A percentile compares a stretch with the other conserved stretches of the same genome.
phyloP scores from a whole-genome alignment of 2,113 vertebrate species.

The Gorsachius goisagi region DNA sequence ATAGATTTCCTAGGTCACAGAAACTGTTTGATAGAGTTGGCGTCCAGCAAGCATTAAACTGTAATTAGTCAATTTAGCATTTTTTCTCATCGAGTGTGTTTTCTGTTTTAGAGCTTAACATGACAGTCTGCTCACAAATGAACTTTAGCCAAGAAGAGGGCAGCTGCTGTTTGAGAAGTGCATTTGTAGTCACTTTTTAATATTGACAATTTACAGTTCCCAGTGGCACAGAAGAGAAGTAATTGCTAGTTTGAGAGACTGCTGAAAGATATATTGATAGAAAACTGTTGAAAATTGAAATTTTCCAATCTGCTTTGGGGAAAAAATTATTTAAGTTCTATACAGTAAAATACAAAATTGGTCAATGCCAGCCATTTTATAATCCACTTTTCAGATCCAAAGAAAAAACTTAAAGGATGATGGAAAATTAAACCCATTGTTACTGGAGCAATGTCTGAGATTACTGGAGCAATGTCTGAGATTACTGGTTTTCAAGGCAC shows the following conservation, averaged over 20 bases:
- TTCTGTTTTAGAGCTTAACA: neutral
- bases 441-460: neutral
- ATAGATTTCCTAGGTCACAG: neutral
- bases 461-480: neutral
- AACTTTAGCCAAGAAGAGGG: conserved; percentile 9
- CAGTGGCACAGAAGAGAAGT: neutral
- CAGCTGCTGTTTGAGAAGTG: neutral
- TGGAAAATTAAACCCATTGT: neutral
- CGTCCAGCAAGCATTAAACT: neutral
- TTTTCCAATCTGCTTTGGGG: neutral
- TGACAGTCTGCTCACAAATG: neutral
- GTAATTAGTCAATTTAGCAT: neutral
- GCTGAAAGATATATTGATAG: conserved; percentile 6
- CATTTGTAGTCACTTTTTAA: neutral
- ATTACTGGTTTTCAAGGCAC: neutral
- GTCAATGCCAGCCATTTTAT: neutral
- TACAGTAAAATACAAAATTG: neutral
- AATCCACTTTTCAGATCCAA: neutral
- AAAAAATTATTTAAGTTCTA: neutral
- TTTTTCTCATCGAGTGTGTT: neutral
- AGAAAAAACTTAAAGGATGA: neutral
- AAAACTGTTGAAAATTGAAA: neutral
- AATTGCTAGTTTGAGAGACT: neutral
- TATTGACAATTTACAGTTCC: conserved; percentile 11
- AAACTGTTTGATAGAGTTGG: neutral